Base-by-base conservation (phyloP, 2,113 vertebrate genomes). In the Scomber colias region DNA sequence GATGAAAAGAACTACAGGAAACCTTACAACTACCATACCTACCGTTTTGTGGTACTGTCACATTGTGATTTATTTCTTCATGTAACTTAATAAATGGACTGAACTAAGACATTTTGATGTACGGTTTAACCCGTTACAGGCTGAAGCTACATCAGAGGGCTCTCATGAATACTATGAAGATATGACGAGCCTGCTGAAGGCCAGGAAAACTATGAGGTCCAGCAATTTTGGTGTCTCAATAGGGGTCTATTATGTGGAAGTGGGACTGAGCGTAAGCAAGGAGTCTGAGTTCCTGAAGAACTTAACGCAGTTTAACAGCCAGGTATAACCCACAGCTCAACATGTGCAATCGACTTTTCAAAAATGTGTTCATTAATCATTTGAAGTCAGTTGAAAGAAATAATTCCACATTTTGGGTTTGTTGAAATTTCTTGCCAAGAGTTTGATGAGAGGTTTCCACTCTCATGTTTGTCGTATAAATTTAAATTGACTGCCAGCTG, bases 1-100 rank as follows among this genome's bases (percentile, higher is more conserved):
- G 95, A 96, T 0, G 96, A 97, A 73, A 99, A 98, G 76, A 96
- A 97, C 77, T 99, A 94, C 86, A 92, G 97, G 75, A 97, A 97
- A 78, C 97, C 98, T 0, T 96, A 97, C 92, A 99, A 99, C 91
- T 95, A 97, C 70, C 96, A 96, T 9, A 3, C 89, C 0, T 99
- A 97, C 86, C 95, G 93, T 0, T 97, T 98, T 88, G 83, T 96
- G 89, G 98, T 99, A 92, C 10, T 44, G 70, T 54, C 13, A 51
- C 14, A 6, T 14, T 44, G 10, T 13, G 11, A 48, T 62, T 60
- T 12, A 14, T 53, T 48, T 30, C 0, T 53, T 64, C 40, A 6
- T 35, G 24, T 11, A 9, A n/a, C 9, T 55, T 61, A 8, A 35
- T 27, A 11, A 55, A 6, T 45, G 6, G 7, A 8, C 11, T 7